Evolutionary conservation across 2,797 vertebrate species (phyloP).

Genomic region (Epinephelus malabaricus): DNA sequence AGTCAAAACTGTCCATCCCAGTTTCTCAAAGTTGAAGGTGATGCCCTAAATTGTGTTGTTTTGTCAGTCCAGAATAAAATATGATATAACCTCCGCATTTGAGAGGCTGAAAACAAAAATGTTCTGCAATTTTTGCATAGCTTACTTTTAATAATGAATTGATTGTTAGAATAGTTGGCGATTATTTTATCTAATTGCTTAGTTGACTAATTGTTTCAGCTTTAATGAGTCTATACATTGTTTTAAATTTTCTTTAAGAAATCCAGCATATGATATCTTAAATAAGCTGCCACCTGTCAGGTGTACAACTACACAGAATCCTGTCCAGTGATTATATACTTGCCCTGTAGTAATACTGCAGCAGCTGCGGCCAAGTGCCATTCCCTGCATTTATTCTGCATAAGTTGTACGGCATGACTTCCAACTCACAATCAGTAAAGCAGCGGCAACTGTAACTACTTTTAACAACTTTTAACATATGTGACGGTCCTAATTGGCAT

Average conservation of each 20-base stretch:
- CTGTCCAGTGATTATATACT: not conserved
- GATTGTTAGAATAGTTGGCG: too few relatives aligned
- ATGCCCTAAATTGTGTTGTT: too few relatives aligned
- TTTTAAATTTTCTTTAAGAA: not conserved
- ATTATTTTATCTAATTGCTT: too few relatives aligned
- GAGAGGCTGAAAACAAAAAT: too few relatives aligned
- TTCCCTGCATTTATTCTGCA: slow-evolving; percentile 16
- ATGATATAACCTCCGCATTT: too few relatives aligned
- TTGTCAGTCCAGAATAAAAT: too few relatives aligned
- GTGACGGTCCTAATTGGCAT: slow-evolving; percentile 38
- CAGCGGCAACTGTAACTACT: slow-evolving; percentile 22
- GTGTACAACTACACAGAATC: not conserved
- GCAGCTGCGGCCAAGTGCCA: slow-evolving; percentile 14
- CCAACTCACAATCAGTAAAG: slow-evolving; percentile 15
- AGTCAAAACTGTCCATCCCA: too few relatives aligned
- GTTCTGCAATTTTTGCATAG: too few relatives aligned
- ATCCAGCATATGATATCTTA: not conserved
- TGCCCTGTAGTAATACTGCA: slow-evolving; percentile 15
- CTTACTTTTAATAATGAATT: too few relatives aligned
- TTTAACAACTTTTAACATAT: slow-evolving; percentile 36
- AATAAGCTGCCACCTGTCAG: slow-evolving; percentile 22
- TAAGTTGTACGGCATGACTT: not conserved
- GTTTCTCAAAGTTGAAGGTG: too few relatives aligned
- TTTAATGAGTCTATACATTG: too few relatives aligned
- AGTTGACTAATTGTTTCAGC: too few relatives aligned